These are phyloP conservation scores for Paradisaea rubra DNA, from an alignment of 2,113 vertebrate species.

Conservation along the genomic window DNA sequence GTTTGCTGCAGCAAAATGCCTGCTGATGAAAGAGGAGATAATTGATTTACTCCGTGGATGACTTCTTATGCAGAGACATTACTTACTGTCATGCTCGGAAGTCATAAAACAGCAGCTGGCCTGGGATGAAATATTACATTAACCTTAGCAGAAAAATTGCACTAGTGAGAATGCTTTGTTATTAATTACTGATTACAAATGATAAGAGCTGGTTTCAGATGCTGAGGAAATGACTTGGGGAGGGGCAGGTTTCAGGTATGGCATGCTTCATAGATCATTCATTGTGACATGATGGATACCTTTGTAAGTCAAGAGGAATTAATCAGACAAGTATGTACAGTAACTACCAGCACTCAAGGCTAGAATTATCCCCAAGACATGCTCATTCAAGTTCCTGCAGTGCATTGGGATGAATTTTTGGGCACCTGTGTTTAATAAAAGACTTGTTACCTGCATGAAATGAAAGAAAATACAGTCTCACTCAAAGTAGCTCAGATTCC, in stretches of 20 bases:
- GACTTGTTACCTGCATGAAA: not conserved
- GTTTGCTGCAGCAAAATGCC: slow-evolving; percentile 51
- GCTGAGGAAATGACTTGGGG: not conserved
- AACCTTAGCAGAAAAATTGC: slow-evolving; percentile 37
- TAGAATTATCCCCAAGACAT: slow-evolving; percentile 6
- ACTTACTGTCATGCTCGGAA: slow-evolving; percentile 36
- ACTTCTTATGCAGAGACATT: slow-evolving; percentile 51
- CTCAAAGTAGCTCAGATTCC: not conserved
- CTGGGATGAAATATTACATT: slow-evolving; percentile 47
- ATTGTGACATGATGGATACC: slow-evolving; percentile 4
- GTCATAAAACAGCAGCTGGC: slow-evolving; percentile 57
- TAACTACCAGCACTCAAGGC: not conserved
- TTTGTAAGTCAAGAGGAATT: slow-evolving; percentile 42
- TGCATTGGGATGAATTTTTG: slow-evolving; percentile 1
- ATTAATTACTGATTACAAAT: slow-evolving; percentile 66
- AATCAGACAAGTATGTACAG: slow-evolving; percentile 36
- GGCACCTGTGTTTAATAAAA: slow-evolving; percentile 25
- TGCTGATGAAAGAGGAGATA: slow-evolving; percentile 54
- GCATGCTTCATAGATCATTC: not conserved
- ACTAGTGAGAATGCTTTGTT: slow-evolving; percentile 52
- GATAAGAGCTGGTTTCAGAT: slow-evolving; percentile 7
- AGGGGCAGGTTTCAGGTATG: not conserved
- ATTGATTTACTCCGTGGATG: slow-evolving; percentile 55
- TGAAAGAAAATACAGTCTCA: not conserved
- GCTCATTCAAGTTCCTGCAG: slow-evolving; percentile 36